These are phyloP conservation scores for Geopemphigus sp. DNA, from an alignment of 1,140 invertebrate species.

Conservation along the genomic window DNA sequence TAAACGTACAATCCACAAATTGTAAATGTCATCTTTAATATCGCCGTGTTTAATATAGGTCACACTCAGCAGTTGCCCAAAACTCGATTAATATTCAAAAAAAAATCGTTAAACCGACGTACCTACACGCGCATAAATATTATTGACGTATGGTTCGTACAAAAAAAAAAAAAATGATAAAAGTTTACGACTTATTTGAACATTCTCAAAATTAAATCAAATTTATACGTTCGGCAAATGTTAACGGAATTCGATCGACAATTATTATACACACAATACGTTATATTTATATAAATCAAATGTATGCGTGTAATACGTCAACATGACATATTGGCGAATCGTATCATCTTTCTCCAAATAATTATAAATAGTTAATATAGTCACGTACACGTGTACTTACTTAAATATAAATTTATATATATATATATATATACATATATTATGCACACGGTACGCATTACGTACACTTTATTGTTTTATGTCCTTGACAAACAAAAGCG, in stretches of 20 bases:
- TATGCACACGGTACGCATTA: neutral
- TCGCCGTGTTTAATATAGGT: neutral
- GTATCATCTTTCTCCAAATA: neutral
- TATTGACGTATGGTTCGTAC: neutral
- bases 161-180: neutral
- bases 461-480: constrained; percentile 24
- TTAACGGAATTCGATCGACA: neutral
- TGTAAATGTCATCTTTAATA: neutral
- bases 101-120: no score
- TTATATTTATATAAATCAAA: no score
- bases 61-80: no score
- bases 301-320: neutral
- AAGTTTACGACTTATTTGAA: neutral
- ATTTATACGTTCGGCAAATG: neutral
- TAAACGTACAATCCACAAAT: neutral
- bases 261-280: no score
- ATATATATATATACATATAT: neutral
- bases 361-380: neutral
- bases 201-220: neutral
- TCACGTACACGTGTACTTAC: neutral
- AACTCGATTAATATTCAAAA: no score
- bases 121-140: no score
- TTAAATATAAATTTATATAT: no score
- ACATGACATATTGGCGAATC: neutral
- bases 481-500: constrained; percentile 49